A percentile compares a stretch with the other conserved stretches of the same genome.
Evolutionary conservation across 2,797 vertebrate genomes (phyloP).

Genomic region (Apodemus agrarius): DNA sequence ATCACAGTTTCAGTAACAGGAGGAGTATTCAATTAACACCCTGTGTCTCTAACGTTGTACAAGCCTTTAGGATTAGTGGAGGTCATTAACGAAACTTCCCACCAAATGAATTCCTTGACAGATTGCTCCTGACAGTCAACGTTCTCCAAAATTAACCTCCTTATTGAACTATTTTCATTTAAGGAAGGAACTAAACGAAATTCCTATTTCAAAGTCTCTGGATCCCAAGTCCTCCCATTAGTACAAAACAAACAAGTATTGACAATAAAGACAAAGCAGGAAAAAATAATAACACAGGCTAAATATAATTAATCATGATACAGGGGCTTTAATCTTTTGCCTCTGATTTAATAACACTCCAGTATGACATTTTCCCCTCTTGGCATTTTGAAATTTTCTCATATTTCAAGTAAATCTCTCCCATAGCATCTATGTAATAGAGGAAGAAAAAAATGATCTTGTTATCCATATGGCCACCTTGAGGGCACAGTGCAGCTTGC

Average conservation of each 20-base stretch:
- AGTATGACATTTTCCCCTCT: constrained; percentile 10
- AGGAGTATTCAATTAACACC: background rate
- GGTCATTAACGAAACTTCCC: background rate
- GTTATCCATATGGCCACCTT: constrained; percentile 60
- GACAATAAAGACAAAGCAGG: background rate
- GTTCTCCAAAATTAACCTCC: background rate
- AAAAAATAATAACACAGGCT: background rate
- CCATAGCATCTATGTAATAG: constrained; percentile 29
- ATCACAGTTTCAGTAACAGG: background rate
- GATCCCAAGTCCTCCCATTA: background rate
- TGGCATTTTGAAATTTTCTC: constrained; percentile 25
- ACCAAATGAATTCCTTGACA: background rate
- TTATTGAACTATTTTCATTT: background rate
- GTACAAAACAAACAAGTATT: background rate
- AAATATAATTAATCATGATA: background rate
- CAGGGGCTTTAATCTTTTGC: background rate
- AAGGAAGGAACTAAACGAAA: background rate
- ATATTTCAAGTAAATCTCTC: constrained; percentile 53
- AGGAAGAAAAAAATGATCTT: constrained; percentile 46
- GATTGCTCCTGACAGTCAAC: background rate
- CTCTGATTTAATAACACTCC: background rate
- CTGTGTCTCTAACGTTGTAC: background rate
- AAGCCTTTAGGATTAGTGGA: background rate
- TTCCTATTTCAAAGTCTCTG: background rate
- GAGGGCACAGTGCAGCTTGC: constrained; percentile 58